Percentiles rank a stretch among this genome's conserved stretches.
These are phyloP conservation scores for Pseudochirops cupreus DNA, from an alignment of 2,797 vertebrate species.

Conservation along the genomic window DNA sequence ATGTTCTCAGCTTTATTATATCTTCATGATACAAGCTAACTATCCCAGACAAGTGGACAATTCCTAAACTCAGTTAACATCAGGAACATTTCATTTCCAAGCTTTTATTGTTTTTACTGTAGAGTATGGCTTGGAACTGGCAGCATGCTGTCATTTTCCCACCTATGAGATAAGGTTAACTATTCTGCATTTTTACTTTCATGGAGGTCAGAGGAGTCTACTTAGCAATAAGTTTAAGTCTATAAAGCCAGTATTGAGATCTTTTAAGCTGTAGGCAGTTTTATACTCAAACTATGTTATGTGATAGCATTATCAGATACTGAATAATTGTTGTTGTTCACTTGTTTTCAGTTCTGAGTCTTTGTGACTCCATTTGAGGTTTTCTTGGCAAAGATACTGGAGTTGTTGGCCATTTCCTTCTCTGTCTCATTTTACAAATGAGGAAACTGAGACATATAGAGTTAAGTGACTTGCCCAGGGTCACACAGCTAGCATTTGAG, in stretches of 20 bases:
- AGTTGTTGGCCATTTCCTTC: neutral
- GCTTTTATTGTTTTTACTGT: neutral
- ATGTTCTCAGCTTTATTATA: neutral
- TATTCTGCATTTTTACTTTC: slow-evolving; percentile 34
- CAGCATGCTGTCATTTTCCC: slow-evolving; percentile 4
- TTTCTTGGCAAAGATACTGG: neutral
- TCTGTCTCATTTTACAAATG: neutral
- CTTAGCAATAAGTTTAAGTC: slow-evolving; percentile 20
- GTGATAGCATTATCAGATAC: slow-evolving; percentile 11
- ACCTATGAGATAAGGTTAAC: slow-evolving; percentile 14
- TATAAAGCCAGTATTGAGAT: slow-evolving; percentile 18
- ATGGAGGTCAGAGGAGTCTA: slow-evolving; percentile 10
- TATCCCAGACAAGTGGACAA: neutral
- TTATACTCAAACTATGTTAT: slow-evolving; percentile 21
- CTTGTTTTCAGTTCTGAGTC: neutral
- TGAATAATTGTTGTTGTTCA: neutral
- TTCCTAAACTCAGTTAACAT: neutral
- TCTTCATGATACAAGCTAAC: neutral
- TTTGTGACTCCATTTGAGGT: neutral
- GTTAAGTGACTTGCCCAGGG: neutral
- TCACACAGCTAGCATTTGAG: neutral
- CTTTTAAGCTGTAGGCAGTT: neutral
- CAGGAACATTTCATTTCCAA: neutral
- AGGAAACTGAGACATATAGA: neutral
- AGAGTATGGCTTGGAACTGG: neutral